Evolutionary conservation across 2,888 invertebrate genomes (phyloP), one percentile per base, ranked within the genome.

Genomic region (Crocallis elinguaria): DNA sequence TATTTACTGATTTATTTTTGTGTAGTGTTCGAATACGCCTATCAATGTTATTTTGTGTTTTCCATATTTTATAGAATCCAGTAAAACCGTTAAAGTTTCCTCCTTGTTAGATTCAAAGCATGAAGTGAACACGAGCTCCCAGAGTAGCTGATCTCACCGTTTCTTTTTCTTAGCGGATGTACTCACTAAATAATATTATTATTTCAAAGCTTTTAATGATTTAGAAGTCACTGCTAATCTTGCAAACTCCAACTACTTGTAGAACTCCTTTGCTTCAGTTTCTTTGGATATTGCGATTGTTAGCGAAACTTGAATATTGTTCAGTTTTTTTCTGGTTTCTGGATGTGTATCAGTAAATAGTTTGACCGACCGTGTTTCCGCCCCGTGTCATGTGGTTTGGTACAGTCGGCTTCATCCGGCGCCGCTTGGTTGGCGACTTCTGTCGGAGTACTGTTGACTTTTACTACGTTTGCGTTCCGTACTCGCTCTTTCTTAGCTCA

Each of bases 341-440:
- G 51, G 46, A 45, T 52, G 45, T 46, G 45, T 52, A 29, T 62
- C 56, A 55, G 60, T 59, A 59, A 57, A 54, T 57, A 49, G 50
- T 49, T 36, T 53, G 50, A 52, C 32, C 49, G 44, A 17, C 37
- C 9, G 29, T 38, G 41, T 39, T 33, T 49, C 35, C 32, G 23
- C 45, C n/a, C 49, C 62, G 55, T 69, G 69, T 69, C 58, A 64
- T 67, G 70, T 68, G 69, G 70, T 70, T 66, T 67, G 69, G 66
- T 67, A 60, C 62, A n/a, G 63, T 48, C 51, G 43, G 49, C 49
- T 48, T 36, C 41, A 66, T 67, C 54, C 53, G 52, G 67, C 43
- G 67, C 70, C 66, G 77, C 77, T 77, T 74, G 61, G 44, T 51
- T 57, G 73, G 74, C 76, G 67, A 66, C 66, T 71, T 55, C 59